Conservation (phyloP, 2,113 vertebrate species). For the Megaceryle maxima region DNA sequence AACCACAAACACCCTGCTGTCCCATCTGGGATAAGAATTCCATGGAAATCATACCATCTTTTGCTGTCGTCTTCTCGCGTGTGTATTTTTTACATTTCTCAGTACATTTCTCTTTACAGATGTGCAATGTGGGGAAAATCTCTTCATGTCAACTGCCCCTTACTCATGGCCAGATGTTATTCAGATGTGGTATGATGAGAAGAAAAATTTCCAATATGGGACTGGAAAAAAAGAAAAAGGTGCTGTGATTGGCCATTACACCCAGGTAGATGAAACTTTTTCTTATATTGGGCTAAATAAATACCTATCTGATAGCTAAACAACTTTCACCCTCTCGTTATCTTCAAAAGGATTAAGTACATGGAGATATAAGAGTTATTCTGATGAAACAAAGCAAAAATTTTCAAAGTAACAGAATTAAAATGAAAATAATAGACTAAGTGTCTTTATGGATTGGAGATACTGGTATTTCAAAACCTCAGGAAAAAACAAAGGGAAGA, state of each 20-base stretch:
- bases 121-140: slow-evolving; percentile 71
- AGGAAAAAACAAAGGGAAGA: neutral
- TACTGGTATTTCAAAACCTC: neutral
- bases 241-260: slow-evolving; percentile 39
- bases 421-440: neutral
- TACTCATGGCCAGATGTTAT: slow-evolving; percentile 12
- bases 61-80: neutral
- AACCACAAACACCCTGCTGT: neutral
- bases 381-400: neutral
- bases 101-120: slow-evolving; percentile 38
- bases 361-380: neutral
- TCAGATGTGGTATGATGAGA: slow-evolving; percentile 55
- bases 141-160: neutral
- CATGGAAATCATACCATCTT: neutral
- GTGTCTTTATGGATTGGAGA: neutral
- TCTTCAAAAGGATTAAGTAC: neutral
- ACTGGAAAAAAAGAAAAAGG: neutral
- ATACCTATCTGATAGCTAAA: neutral
- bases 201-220: slow-evolving; percentile 40
- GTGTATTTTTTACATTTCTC: neutral
- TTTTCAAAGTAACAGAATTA: neutral
- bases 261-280: slow-evolving; percentile 59
- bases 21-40: neutral
- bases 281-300: neutral
- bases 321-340: neutral